Evolutionary conservation across 2,888 invertebrate species (phyloP).

Genomic region (Andrena bicolor): DNA sequence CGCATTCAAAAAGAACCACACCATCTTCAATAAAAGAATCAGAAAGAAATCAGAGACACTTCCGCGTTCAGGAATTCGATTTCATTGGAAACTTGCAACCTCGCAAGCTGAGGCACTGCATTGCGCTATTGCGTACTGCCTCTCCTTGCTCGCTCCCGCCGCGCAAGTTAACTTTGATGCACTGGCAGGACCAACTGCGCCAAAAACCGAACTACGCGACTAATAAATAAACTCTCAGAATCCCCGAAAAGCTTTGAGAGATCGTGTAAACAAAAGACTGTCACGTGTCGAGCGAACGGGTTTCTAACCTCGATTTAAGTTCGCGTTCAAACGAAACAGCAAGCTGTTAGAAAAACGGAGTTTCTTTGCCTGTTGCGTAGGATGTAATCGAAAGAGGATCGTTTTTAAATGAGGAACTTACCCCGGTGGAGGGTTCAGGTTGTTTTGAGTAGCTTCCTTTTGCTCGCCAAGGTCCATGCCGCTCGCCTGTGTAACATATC

Average conservation of each 20-base stretch:
- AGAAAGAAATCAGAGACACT: neutral
- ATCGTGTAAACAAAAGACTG: neutral
- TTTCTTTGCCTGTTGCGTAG: neutral
- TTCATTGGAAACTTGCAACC: neutral
- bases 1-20: no score
- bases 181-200: no score
- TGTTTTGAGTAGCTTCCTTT: constrained; percentile 20
- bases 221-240: constrained; percentile 1
- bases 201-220: no score
- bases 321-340: neutral
- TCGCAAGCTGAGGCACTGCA: constrained; percentile 26
- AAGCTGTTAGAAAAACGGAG: neutral
- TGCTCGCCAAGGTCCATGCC: constrained; percentile 24
- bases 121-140: constrained; percentile 52
- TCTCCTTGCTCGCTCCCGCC: neutral
- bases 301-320: constrained; percentile 39
- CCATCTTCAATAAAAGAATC: neutral
- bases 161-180: no score
- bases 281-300: neutral
- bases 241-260: no score
- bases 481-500: constrained; percentile 35
- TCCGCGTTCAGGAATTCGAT: neutral
- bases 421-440: constrained; percentile 42
- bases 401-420: constrained; percentile 30
- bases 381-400: neutral